Percentiles rank a stretch among this genome's conserved stretches.
Evolutionary conservation across 35 echinoderm and acorn worm genomes (phyloP).

Genomic region (Anneissia japonica): DNA sequence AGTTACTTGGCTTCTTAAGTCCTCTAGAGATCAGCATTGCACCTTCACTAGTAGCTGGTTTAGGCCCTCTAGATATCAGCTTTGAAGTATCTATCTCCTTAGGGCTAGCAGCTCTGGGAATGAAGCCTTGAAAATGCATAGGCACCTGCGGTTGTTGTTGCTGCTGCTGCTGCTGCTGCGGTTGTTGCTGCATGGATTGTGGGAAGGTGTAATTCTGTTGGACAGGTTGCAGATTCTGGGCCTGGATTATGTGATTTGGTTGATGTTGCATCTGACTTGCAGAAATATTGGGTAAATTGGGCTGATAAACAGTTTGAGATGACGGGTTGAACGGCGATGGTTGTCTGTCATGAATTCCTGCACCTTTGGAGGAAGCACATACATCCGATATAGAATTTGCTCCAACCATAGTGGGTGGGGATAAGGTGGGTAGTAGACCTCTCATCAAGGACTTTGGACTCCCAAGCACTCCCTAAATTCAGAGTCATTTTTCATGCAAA

Average conservation of each 20-base stretch:
- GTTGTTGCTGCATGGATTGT: slow-evolving; percentile 18
- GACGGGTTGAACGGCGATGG: neutral
- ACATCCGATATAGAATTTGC: too few relatives aligned
- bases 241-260: neutral
- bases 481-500: too few relatives aligned
- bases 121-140: slow-evolving; percentile 2
- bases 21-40: neutral
- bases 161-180: slow-evolving; percentile 21
- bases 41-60: slow-evolving; percentile 5
- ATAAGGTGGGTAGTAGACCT: too few relatives aligned
- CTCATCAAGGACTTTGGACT: too few relatives aligned
- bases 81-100: neutral
- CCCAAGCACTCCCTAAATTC: too few relatives aligned
- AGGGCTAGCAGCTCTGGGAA: neutral
- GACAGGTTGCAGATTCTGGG: neutral
- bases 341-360: neutral
- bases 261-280: neutral
- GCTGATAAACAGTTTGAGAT: neutral
- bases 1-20: neutral
- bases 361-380: neutral
- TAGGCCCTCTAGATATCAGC: slow-evolving; percentile 13
- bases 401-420: too few relatives aligned
- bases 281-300: neutral
- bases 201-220: slow-evolving; percentile 10
- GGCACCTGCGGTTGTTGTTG: slow-evolving; percentile 35